phyloP scores from a whole-genome alignment of 2,888 invertebrate species.

The Sepiola atlantica region DNA sequence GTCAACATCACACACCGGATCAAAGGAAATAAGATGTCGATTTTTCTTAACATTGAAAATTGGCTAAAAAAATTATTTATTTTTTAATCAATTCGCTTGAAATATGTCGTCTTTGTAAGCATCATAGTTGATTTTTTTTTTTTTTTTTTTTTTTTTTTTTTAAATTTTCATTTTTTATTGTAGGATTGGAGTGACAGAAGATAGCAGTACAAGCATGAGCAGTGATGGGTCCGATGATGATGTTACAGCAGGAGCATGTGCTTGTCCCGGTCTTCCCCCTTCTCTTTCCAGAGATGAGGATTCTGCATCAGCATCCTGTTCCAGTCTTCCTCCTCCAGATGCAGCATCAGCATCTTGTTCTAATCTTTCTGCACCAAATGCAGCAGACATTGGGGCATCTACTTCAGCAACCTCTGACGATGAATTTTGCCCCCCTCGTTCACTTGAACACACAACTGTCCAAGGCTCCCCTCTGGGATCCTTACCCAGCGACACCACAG shows the following conservation, averaged over 20 bases:
- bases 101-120: background rate
- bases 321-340: background rate
- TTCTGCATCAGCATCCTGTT: background rate
- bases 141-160: background rate
- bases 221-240: background rate
- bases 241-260: background rate
- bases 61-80: background rate
- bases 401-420: background rate
- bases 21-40: no score
- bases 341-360: background rate
- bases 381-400: background rate
- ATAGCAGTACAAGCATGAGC: background rate
- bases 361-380: background rate
- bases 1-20: no score
- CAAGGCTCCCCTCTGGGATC: background rate
- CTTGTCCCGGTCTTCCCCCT: background rate
- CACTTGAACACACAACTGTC: background rate
- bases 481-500: background rate
- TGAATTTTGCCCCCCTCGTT: background rate
- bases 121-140: background rate
- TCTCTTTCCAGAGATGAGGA: background rate
- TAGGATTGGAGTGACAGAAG: conserved; percentile 35
- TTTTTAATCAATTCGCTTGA: background rate
- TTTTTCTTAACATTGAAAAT: no score
- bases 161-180: no score